Base-by-base conservation (phyloP, 92 coral and sea anemone genomes). In the Bergia sp. region DNA sequence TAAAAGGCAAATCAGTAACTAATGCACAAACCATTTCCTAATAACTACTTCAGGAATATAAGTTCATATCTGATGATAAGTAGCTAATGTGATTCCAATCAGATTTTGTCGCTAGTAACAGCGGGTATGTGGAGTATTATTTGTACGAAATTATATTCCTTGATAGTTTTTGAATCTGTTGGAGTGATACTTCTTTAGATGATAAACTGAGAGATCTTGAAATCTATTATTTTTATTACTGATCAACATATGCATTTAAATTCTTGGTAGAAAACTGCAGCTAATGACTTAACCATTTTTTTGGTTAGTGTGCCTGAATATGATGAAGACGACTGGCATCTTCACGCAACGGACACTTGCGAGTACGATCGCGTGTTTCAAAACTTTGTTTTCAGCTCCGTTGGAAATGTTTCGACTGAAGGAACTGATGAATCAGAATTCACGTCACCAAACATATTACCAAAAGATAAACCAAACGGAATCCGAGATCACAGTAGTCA, bases 251-350 rank as follows among this genome's bases (percentile, higher is more conserved):
- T 73, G 16, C 18, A 37, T 44, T n/a, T 23, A n/a, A 76, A 76
- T 3, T 7, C 37, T 76, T 20, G 23, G 10, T 4, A n/a, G 37
- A n/a, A 61, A 61, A 80, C 23, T 55, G 18, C 21, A 10, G 5
- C 20, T 37, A 21, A 7, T 80, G 21, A 29, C 53, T 29, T 81
- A 76, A 40, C 37, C 23, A 21, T 66, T 21, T 82, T 58, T 82
- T 18, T 41, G 41, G 36, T 23, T 64, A 47, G 79, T 20, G 76
- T 83, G 1, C 21, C 76, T 7, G 77, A 72, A n/a, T 84, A 44
- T 20, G 87, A 73, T 36, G 87, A 15, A 29, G 79, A 84, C 39
- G 79, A 84, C 79, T 84, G 87, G 87, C 87, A 36, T 37, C 36
- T 84, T 72, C 87, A 71, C 66, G 77, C 78, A 47, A 53, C 87